Percentiles rank a stretch among this genome's conserved stretches.
Conservation (phyloP, 2,888 invertebrate genomes). For the Drosophila nr. fundita region DNA sequence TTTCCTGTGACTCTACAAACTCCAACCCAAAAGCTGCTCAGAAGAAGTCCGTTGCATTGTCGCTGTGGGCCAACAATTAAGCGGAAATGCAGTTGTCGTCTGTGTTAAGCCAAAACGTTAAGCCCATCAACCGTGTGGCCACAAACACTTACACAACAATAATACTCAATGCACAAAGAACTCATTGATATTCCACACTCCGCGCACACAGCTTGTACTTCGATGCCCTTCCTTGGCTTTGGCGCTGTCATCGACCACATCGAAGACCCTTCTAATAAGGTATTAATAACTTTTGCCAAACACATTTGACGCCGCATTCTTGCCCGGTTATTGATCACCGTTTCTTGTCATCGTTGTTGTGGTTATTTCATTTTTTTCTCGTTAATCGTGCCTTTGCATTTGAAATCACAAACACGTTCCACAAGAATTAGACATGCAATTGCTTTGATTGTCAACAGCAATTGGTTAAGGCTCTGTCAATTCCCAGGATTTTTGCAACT, state of each 20-base stretch:
- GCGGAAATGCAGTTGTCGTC: constrained; percentile 72
- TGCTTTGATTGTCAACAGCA: constrained; percentile 11
- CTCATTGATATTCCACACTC: constrained; percentile 72
- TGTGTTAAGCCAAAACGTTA: constrained; percentile 11
- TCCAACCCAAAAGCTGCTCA: constrained; percentile 12
- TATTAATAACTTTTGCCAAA: constrained; percentile 74
- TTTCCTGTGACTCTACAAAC: constrained; percentile 54
- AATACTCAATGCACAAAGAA: constrained; percentile 9
- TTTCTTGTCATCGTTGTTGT: constrained; percentile 24
- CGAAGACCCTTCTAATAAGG: constrained; percentile 73
- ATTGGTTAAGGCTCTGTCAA: neutral
- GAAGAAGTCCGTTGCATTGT: constrained; percentile 19
- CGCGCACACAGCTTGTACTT: constrained; percentile 12
- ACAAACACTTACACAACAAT: constrained; percentile 9
- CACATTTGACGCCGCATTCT: constrained; percentile 51
- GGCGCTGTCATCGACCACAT: constrained; percentile 42
- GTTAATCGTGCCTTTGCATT: constrained; percentile 66
- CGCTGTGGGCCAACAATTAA: constrained; percentile 53
- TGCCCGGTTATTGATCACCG: constrained; percentile 53
- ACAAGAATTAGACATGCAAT: constrained; percentile 7
- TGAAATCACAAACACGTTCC: constrained; percentile 43
- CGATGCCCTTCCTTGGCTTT: constrained; percentile 15
- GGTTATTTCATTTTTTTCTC: constrained; percentile 22
- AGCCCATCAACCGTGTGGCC: constrained; percentile 12
- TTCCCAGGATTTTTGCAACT: neutral